Base-by-base conservation (phyloP, 2,797 vertebrate genomes). In the Malacoctenus gilli region DNA sequence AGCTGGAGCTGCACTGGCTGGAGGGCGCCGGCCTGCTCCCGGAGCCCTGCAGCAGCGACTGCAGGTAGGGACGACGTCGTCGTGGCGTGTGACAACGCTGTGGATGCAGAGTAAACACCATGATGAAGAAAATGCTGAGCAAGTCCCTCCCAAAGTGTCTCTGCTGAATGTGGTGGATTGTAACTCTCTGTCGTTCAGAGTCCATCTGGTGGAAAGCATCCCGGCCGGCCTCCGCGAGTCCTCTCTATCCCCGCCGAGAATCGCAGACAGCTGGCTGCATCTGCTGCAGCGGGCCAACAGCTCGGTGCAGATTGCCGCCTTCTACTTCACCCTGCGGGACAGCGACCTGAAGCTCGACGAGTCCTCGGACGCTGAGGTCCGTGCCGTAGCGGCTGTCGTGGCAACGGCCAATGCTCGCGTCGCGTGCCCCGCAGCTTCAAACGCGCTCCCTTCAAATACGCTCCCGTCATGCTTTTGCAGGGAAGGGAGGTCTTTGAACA, bases 151-250 rank as follows among this genome's bases (percentile, higher is more conserved):
- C 9, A 9, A 28, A 5, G 25, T 28, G 5, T 28, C 4, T 9
- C 4, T 28, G 25, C 25, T 28, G 4, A 28, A 28, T 28, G 25
- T 28, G 25, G 25, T 28, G 3, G 3, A 8, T 8, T 12, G 3
- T 8, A 32, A 5, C 25, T 54, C 14, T 54, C 21, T 22, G 5
- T 14, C 31, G 4, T 19, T 35, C 70, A 94, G 93, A 13, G 75
- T 91, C 39, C 78, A 62, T 9, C 80, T 94, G 67, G 83, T 92
- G 58, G 93, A 94, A 69, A 94, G 89, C 73, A 72, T 94, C 47
- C 93, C 93, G 0, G 68, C 32, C 2, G 92, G 79, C 8, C 77
- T 63, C 1, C 91, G 87, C 71, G 35, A 9, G 1, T 46, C 63
- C 0, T 69, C 36, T 1, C 67, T n/a, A n/a, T n/a, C 75, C 1